Percentiles rank a stretch among this genome's conserved stretches.
phyloP scores from a whole-genome alignment of 2,113 vertebrate genomes.

The Zosterops japonicus region DNA sequence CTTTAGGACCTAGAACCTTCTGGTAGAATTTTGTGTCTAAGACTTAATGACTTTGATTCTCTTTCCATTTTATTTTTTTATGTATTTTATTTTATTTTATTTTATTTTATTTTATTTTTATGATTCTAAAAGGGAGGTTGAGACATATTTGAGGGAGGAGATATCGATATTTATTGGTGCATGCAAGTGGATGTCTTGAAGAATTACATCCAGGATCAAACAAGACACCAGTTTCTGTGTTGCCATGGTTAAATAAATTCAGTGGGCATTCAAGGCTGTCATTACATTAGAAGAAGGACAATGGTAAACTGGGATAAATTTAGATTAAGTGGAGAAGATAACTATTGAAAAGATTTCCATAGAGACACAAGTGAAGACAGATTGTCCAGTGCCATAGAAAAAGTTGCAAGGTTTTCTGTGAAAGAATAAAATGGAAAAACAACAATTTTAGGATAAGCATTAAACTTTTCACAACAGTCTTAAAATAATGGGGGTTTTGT shows the following conservation, averaged over 20 bases:
- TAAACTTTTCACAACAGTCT: neutral
- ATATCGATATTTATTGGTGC: neutral
- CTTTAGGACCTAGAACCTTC: neutral
- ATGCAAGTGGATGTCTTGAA: neutral
- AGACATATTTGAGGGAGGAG: neutral
- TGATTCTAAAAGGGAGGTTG: neutral
- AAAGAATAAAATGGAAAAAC: neutral
- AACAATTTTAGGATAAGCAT: neutral
- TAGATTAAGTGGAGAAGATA: neutral
- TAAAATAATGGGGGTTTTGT: neutral
- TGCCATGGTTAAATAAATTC: neutral
- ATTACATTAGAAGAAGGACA: neutral
- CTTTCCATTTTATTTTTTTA: fast-evolving
- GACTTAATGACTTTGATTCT: neutral
- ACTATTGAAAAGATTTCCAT: neutral
- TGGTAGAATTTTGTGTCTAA: neutral
- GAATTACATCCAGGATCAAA: neutral
- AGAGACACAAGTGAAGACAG: neutral
- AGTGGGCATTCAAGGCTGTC: neutral
- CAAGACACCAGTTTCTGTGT: neutral
- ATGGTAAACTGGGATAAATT: neutral
- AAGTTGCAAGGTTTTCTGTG: neutral
- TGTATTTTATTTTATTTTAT: too few species aligned
- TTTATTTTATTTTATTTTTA: too few species aligned
- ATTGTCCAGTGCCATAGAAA: neutral